Conservation (phyloP, 2,888 invertebrate genomes). For the Liopterus haemorrhoidalis region DNA sequence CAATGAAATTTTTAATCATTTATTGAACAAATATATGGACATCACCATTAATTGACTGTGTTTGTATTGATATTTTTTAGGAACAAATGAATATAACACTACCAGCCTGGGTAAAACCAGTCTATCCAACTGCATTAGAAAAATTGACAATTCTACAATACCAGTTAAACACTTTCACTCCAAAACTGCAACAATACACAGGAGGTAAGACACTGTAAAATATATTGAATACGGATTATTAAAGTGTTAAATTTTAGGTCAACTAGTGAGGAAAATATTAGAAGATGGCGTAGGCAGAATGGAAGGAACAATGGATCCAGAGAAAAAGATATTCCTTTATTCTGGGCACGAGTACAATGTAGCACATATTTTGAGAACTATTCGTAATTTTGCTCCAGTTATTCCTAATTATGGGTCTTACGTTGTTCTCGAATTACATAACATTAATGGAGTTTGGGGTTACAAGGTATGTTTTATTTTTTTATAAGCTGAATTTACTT, state of each 20-base stretch:
- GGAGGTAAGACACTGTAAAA: constrained; percentile 18
- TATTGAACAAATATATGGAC: background rate
- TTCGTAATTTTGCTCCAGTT: constrained; percentile 21
- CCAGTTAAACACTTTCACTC: constrained; percentile 25
- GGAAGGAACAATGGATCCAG: constrained; percentile 18
- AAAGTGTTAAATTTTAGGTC: constrained; percentile 17
- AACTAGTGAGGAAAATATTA: constrained; percentile 26
- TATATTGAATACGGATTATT: background rate
- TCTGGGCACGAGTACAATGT: constrained; percentile 31
- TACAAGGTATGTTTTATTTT: constrained; percentile 25
- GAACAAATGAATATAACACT: constrained; percentile 9
- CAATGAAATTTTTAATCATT: background rate
- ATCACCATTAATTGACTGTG: background rate
- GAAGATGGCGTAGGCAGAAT: constrained; percentile 22
- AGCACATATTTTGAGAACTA: constrained; percentile 20
- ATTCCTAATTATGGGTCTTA: constrained; percentile 26
- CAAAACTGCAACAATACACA: constrained; percentile 13
- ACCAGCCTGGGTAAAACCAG: constrained; percentile 14
- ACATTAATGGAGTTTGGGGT: constrained; percentile 26
- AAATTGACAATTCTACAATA: constrained; percentile 18
- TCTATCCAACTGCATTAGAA: constrained; percentile 26
- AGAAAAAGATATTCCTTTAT: constrained; percentile 30
- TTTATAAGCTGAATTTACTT: constrained; percentile 4
- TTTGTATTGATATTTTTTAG: constrained; percentile 2
- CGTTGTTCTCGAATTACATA: constrained; percentile 29